Evolutionary conservation across 2,888 invertebrate species (phyloP), one percentile per base, ranked within the genome.

Genomic region (Meiosimyza platycephala): DNA sequence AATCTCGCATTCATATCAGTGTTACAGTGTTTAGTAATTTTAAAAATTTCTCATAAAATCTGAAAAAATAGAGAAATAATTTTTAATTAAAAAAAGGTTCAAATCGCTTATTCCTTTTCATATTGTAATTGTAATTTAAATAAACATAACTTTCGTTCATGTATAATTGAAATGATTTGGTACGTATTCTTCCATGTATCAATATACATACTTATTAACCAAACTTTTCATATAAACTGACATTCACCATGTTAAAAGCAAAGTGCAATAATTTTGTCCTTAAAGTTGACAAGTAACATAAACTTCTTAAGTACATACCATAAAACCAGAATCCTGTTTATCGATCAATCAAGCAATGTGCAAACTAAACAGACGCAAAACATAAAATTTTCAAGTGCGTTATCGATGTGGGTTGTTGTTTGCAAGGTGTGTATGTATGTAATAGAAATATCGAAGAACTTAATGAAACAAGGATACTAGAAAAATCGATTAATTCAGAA

Each of bases 261-360:
- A 67, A 54, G 15, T 33, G 16, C 33, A 54, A 67, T 15, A 70
- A 71, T 63, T 51, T 22, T 72, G 71, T 71, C 69, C 66, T 74
- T 72, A 59, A 74, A 73, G 73, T 76, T 73, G 74, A 76, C 74
- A 72, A 70, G 55, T 67, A 73, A 73, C 73, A 28, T 50, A 13
- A 60, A 65, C 64, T 67, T 55, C 64, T 67, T 55, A 62, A 70
- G 51, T 15, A 28, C 28, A 28, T 28, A 40, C 40, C 40, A 40
- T 40, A 40, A 40, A 40, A 40, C 59, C 6, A 33, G 16, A 16
- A 47, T 64, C 50, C 51, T 64, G 64, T 64, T 64, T 51, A 64
- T 64, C 64, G 64, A 64, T 64, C 50, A 64, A 64, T 64, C 64
- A 64, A 11, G 51, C 1, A 51, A 50, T 28, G 51, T n/a, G 6